Percentiles rank a stretch among this genome's conserved stretches.
Conservation (phyloP, 2,888 invertebrate species). For the Sarcophaga caerulescens region DNA sequence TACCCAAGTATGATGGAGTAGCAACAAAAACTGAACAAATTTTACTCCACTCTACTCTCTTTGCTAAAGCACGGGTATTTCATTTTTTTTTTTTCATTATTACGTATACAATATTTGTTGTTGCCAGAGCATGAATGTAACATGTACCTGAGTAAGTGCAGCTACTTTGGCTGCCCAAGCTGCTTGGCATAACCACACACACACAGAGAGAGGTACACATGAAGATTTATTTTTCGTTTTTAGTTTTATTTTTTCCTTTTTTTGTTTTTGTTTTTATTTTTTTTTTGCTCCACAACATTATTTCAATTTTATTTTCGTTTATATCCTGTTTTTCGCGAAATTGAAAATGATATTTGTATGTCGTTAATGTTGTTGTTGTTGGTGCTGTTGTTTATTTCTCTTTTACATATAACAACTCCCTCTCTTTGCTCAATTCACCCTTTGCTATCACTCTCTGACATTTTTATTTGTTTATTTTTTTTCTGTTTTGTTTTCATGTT, state of each 20-base stretch:
- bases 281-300: slow-evolving; percentile 47
- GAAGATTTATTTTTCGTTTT: slow-evolving; percentile 36
- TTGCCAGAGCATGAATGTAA: slow-evolving; percentile 11
- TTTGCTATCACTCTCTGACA: neutral
- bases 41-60: slow-evolving; percentile 10
- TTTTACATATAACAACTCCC: neutral
- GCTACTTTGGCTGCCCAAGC: slow-evolving; percentile 26
- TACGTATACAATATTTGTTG: neutral
- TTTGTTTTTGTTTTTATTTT: slow-evolving; percentile 44
- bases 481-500: slow-evolving; percentile 16
- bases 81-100: slow-evolving; percentile 14
- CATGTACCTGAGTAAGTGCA: slow-evolving; percentile 16
- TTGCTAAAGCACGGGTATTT: slow-evolving; percentile 13
- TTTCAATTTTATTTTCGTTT: slow-evolving; percentile 70
- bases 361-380: slow-evolving; percentile 18
- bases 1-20: neutral
- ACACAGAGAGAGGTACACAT: neutral
- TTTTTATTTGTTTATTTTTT: slow-evolving; percentile 17
- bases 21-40: neutral
- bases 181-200: neutral
- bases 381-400: slow-evolving; percentile 23
- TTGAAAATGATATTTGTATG: slow-evolving; percentile 55
- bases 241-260: slow-evolving; percentile 43
- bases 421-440: neutral
- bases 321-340: slow-evolving; percentile 67